Percentiles rank a stretch among this genome's conserved stretches.
Conservation (phyloP, 2,113 vertebrate species). For the Brienomyrus longianalis region DNA sequence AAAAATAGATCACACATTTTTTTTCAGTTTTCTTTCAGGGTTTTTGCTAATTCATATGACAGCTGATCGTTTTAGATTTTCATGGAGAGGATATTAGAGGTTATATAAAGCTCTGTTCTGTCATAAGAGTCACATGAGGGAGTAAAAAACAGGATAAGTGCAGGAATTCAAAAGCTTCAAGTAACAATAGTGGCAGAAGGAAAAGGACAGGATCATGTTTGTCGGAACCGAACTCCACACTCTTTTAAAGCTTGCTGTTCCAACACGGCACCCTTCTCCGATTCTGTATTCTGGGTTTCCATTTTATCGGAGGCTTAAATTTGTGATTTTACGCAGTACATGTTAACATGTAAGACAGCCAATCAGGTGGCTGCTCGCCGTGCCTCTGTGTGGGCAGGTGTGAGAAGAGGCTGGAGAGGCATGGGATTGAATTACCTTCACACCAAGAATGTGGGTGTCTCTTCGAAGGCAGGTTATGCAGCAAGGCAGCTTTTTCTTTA, state of each 20-base stretch:
- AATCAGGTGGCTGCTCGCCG: not conserved
- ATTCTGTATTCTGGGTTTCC: not conserved
- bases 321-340: not conserved
- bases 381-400: constrained; percentile 17
- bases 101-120: constrained; percentile 10
- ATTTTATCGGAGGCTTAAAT: not conserved
- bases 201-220: not conserved
- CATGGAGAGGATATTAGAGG: not conserved
- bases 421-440: not conserved
- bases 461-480: not conserved
- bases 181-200: not conserved
- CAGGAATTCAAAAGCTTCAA: not conserved
- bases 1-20: not conserved
- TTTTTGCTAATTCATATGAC: not conserved
- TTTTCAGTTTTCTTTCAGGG: not conserved
- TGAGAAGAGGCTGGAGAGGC: constrained; percentile 2
- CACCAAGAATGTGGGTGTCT: constrained; percentile 4
- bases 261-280: not conserved
- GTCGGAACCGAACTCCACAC: not conserved
- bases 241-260: not conserved
- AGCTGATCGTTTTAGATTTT: not conserved
- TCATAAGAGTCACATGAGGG: not conserved
- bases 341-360: not conserved
- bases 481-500: not conserved
- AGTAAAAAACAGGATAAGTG: not conserved